Conservation (phyloP, 1,140 invertebrate species). For the Adoxophyes honmai region DNA sequence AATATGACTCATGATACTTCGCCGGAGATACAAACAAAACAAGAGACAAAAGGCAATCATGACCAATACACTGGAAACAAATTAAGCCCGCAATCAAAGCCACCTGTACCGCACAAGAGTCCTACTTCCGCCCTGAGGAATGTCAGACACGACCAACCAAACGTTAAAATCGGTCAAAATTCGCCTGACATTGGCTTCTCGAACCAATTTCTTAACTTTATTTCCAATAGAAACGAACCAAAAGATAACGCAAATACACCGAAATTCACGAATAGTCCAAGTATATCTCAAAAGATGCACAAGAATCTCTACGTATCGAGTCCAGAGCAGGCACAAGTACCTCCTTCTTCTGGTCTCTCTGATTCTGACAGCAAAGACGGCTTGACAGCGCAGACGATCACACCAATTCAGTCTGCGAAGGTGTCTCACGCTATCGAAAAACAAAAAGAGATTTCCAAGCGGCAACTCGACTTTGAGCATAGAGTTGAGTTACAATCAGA, state of each 20-base stretch:
- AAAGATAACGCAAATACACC: constrained; percentile 75
- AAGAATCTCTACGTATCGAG: constrained; percentile 76
- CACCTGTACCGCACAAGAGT: constrained; percentile 45
- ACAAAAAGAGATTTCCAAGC: constrained; percentile 71
- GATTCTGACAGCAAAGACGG: constrained; percentile 70
- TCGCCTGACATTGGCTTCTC: constrained; percentile 67
- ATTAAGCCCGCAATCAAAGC: constrained; percentile 37
- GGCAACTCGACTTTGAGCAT: constrained; percentile 72
- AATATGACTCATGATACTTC: constrained; percentile 28
- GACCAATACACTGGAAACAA: constrained; percentile 46
- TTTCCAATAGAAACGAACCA: constrained; percentile 72
- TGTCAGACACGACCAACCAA: constrained; percentile 68
- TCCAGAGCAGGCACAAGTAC: constrained; percentile 74
- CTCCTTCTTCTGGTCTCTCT: constrained; percentile 63
- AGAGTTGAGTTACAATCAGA: constrained; percentile 68
- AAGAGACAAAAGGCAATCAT: constrained; percentile 33
- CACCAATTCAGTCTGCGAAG: constrained; percentile 64
- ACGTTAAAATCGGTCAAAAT: constrained; percentile 54
- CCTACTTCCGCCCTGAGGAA: constrained; percentile 63
- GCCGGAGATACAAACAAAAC: constrained; percentile 38
- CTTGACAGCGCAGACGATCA: constrained; percentile 60
- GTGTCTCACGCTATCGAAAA: constrained; percentile 62
- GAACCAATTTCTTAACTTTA: constrained; percentile 71
- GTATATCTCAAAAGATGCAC: constrained; percentile 76
- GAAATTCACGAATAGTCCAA: constrained; percentile 72